Conservation (phyloP, 2,113 vertebrate species). For the Actinemys pallida region DNA sequence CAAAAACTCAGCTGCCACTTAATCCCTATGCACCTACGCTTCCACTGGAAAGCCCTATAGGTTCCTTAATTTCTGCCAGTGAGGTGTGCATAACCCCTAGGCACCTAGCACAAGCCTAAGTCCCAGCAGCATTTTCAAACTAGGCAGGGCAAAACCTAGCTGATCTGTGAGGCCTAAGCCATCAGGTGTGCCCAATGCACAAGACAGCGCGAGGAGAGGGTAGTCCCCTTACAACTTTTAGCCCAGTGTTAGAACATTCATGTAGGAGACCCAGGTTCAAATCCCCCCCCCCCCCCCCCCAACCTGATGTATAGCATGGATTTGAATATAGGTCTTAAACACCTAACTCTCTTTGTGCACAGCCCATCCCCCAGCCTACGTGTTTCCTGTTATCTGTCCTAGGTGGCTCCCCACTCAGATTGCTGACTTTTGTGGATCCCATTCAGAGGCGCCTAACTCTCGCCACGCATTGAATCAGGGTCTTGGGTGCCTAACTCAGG, state of each 20-base stretch:
- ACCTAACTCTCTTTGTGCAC: neutral
- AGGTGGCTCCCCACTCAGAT: neutral
- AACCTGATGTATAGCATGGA: neutral
- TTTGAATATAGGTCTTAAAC: neutral
- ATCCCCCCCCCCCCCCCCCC: no score
- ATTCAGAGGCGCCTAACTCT: neutral
- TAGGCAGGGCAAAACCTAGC: neutral
- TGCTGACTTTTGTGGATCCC: neutral
- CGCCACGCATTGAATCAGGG: neutral
- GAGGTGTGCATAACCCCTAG: no score
- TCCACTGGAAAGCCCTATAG: neutral
- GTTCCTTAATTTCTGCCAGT: neutral
- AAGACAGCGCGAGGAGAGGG: neutral
- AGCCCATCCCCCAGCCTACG: neutral
- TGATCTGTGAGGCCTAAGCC: neutral
- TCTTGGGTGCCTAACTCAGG: neutral
- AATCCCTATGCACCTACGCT: neutral
- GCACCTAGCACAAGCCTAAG: neutral
- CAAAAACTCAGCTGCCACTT: neutral
- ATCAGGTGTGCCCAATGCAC: neutral
- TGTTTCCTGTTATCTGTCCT: neutral
- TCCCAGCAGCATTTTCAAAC: neutral
- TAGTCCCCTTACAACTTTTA: neutral
- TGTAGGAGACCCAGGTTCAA: neutral
- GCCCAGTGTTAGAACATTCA: neutral